Evolutionary conservation across 92 coral and sea anemone genomes (phyloP), one percentile per base, ranked within the genome.

Genomic region (Diadumene lineata): DNA sequence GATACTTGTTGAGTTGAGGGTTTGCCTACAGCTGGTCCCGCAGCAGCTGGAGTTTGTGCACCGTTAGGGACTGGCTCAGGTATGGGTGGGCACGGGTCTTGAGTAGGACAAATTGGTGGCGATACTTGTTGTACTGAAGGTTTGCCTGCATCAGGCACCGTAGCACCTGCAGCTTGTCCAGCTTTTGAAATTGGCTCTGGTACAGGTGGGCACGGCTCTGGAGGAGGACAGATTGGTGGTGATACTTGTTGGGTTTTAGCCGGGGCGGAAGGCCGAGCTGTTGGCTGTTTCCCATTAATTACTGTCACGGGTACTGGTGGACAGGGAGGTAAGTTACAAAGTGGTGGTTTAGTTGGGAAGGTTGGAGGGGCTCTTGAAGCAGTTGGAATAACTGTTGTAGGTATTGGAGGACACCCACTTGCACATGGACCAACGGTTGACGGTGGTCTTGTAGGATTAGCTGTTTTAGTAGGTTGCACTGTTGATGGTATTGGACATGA

Each of bases 401-500:
- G 64, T 0, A 58, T 21, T 22, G 64, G 64, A 18, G 64, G 64
- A 15, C 64, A 58, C 6, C 60, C 60, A 53, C 18, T 21, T 7
- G 64, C 27, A 58, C 64, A 58, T 21, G 64, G 64, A 25, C 26
- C 64, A 25, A 58, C 26, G 28, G 64, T 7, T 58, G 28, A 22
- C 60, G 34, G 60, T 31, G 74, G 60, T 15, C 13, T 8, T 18
- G 62, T 30, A 16, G 44, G 43, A 0, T 4, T 19, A 44, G 28
- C 31, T 19, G 72, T 28, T 38, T 0, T 4, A 26, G 19, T 50
- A 28, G 72, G 38, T 34, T 16, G 8, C 22, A 48, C 25, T 19
- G 75, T 70, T 31, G 57, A 29, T 16, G 75, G 44, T 13, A 24
- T 29, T 50, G 22, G 32, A 70, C 75, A 70, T 30, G 75, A 48